phyloP scores from a whole-genome alignment of 2,888 invertebrate genomes.

The Melipona bicolor region DNA sequence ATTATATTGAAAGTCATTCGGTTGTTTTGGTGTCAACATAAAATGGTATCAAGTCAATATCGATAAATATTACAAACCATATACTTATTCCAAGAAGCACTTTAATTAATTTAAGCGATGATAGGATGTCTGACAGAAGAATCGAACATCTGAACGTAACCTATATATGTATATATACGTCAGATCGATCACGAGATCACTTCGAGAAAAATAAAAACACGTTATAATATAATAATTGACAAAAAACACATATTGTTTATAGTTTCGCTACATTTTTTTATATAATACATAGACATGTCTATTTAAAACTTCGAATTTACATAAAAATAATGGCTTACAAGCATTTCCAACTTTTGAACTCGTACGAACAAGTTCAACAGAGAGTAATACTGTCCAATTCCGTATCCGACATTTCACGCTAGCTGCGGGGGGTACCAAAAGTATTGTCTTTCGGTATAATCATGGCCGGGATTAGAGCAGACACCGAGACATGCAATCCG shows the following conservation, averaged over 20 bases:
- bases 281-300: not conserved
- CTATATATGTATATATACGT: not conserved
- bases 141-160: too few relatives aligned
- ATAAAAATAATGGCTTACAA: not conserved
- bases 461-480: slow-evolving; percentile 56
- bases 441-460: slow-evolving; percentile 61
- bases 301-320: not conserved
- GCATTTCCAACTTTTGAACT: not conserved
- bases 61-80: not conserved
- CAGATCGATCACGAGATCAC: not conserved
- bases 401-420: slow-evolving; percentile 14
- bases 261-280: not conserved
- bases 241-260: not conserved
- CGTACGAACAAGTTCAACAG: not conserved
- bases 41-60: not conserved
- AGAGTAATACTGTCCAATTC: slow-evolving; percentile 8
- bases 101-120: not conserved
- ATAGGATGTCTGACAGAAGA: not conserved
- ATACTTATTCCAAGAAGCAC: not conserved
- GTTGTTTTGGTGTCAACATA: not conserved
- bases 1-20: too few relatives aligned
- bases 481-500: slow-evolving; percentile 58
- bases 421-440: slow-evolving; percentile 11
- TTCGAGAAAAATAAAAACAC: not conserved
- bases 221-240: not conserved